Conservation (phyloP, 2,888 invertebrate genomes). For the Xestoiulus laeticollis region DNA sequence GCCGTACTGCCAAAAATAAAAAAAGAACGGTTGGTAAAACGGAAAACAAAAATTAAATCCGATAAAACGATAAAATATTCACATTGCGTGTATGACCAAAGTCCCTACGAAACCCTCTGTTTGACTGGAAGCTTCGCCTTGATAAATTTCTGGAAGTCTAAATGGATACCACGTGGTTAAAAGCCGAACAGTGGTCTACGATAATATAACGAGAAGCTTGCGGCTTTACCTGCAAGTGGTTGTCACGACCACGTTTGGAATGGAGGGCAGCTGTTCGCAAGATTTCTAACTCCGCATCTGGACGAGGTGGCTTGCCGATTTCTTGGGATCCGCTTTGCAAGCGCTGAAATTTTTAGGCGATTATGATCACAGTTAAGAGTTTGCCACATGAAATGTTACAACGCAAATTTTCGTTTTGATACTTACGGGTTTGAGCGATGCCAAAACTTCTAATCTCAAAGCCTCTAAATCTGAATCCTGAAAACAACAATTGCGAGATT, state of each 20-base stretch:
- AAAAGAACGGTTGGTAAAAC: not conserved
- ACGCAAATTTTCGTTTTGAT: not conserved
- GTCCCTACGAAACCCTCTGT: not conserved
- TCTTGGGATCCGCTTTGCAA: not conserved
- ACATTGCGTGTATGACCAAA: not conserved
- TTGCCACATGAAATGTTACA: too few species aligned
- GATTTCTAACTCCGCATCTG: constrained; percentile 53
- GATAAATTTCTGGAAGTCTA: constrained; percentile 37
- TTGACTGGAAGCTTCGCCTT: not conserved
- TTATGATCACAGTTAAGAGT: too few species aligned
- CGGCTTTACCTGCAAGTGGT: not conserved
- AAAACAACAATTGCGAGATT: not conserved
- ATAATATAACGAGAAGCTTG: not conserved
- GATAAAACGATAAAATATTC: too few species aligned
- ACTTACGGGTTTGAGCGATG: constrained; percentile 53
- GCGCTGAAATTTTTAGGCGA: not conserved
- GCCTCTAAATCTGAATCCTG: constrained; percentile 54
- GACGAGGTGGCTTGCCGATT: not conserved
- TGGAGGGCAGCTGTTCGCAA: constrained; percentile 51
- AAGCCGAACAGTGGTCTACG: not conserved
- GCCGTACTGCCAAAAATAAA: not conserved
- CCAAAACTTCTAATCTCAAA: constrained; percentile 52
- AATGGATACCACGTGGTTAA: not conserved
- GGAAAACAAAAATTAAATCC: not conserved
- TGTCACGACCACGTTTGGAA: constrained; percentile 46